Base-by-base conservation (phyloP, 1,140 invertebrate genomes). In the Euura saliciscinereae region DNA sequence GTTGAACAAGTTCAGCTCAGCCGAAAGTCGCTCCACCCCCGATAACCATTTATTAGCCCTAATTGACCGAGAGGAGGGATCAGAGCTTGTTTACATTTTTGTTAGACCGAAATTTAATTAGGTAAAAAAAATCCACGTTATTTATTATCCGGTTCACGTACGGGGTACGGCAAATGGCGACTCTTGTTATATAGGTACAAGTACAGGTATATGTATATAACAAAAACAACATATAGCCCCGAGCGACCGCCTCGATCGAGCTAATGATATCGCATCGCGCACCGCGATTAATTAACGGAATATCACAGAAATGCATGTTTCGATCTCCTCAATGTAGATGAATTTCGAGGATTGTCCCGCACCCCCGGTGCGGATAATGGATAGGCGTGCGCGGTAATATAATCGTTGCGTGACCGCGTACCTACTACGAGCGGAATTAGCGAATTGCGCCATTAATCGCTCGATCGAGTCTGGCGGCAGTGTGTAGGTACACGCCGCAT, bases 1-100 rank as follows among this genome's bases (percentile, higher is more conserved):
- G 28, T 28, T 28, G 28, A 28, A 28, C 28, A 28, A 28, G 28
- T 59, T 59, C 51, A n/a, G 51, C 13, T 59, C 51, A n/a, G 51
- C 51, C 51, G 51, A 3, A 59, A n/a, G 71, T 65, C 80, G 28
- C 28, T 71, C 76, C 78, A 74, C 71, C 73, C 78, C 74, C 75
- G 78, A 79, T 74, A 77, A 78, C 81, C 84, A 87, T 86, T 86
- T 86, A 85, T 86, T 86, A 85, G 78, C 79, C 79, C 83, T 86
- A 87, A 87, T 86, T 87, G 84, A 87, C 85, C 83, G 84, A 83
- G 84, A 83, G 79, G 79, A 76, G 70, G 67, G 71, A 44, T 66
- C 69, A 71, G 69, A 65, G 73, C 71, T 69, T 64, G 75, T 78
- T 79, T 77, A 73, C 74, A 75, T 77, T 77, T 70, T 76, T 66